Percentiles rank a stretch among this genome's conserved stretches.
phyloP scores from a whole-genome alignment of 2,113 vertebrate species.

The Lepisosteus oculatus region DNA sequence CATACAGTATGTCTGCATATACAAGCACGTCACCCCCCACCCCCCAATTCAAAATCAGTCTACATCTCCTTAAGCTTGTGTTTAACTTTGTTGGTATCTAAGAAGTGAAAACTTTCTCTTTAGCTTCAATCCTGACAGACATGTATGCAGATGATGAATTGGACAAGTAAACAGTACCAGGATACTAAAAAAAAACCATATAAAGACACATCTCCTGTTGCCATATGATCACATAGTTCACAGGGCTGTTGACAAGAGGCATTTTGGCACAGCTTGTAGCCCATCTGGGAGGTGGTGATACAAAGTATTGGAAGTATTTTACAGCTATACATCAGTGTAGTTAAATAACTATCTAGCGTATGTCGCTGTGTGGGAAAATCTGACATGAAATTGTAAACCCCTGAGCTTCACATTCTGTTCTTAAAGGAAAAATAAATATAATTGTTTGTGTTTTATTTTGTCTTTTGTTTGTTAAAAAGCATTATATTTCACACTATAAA shows the following conservation, averaged over 20 bases:
- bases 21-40: no score
- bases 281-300: conserved; percentile 60
- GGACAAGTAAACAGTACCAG: conserved; percentile 52
- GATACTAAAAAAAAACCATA: conserved; percentile 41
- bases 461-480: neutral
- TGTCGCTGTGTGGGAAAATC: conserved; percentile 58
- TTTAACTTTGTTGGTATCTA: conserved; percentile 29
- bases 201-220: conserved; percentile 41
- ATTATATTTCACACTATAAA: neutral
- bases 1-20: neutral
- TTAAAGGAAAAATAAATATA: conserved; percentile 6
- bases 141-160: conserved; percentile 51
- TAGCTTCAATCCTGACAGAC: conserved; percentile 44
- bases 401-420: conserved; percentile 26
- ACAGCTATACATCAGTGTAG: conserved; percentile 50
- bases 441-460: neutral
- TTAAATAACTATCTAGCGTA: conserved; percentile 71
- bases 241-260: conserved; percentile 56
- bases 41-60: no score
- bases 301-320: conserved; percentile 51
- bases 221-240: conserved; percentile 57
- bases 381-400: conserved; percentile 50
- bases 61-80: conserved; percentile 33
- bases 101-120: conserved; percentile 33
- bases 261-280: conserved; percentile 58